Conservation (phyloP, 2,888 invertebrate genomes). For the Enchytraeus crypticus region DNA sequence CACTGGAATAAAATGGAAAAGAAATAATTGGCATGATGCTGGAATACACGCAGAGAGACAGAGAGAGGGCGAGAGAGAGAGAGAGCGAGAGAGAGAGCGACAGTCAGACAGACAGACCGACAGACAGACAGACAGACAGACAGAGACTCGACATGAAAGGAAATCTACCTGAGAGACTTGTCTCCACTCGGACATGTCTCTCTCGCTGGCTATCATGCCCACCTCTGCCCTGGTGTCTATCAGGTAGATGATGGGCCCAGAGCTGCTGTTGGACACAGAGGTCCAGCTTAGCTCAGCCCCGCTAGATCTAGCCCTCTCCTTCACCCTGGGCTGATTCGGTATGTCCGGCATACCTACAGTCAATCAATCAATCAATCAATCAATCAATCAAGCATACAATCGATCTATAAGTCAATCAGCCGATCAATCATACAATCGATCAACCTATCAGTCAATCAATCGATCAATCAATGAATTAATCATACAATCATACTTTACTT, state of each 20-base stretch:
- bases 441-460: too few species aligned
- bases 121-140: too few species aligned
- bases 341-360: too few species aligned
- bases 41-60: background rate
- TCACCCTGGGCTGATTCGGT: background rate
- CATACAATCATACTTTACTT: too few species aligned
- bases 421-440: too few species aligned
- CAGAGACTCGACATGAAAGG: background rate
- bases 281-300: background rate
- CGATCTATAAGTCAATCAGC: too few species aligned
- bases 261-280: background rate
- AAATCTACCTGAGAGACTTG: conserved; percentile 2
- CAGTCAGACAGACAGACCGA: too few species aligned
- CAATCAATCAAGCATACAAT: too few species aligned
- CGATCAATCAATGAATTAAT: too few species aligned
- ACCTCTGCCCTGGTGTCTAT: background rate
- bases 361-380: too few species aligned
- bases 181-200: background rate
- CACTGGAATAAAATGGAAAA: background rate
- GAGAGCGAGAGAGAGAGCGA: too few species aligned
- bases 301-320: background rate
- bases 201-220: background rate
- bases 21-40: background rate
- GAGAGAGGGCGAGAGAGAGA: too few species aligned
- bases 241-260: conserved; percentile 2